Evolutionary conservation across 2,888 invertebrate genomes (phyloP).

Genomic region (Priocnemis perturbator): DNA sequence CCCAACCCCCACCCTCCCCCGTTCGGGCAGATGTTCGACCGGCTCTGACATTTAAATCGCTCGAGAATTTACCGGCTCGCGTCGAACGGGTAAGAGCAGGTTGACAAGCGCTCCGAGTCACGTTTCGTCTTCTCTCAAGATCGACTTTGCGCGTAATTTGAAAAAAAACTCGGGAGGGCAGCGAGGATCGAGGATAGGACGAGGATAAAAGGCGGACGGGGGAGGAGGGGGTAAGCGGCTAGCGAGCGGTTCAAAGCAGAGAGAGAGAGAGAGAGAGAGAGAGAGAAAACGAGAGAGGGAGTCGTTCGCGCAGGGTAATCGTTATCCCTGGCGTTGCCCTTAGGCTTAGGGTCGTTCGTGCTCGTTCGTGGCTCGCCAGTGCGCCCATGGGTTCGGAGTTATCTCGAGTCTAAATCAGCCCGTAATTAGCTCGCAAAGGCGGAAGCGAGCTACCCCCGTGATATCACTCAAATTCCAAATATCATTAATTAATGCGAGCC

Average conservation of each 20-base stretch:
- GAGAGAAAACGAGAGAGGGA: neutral
- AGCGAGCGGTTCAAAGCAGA: neutral
- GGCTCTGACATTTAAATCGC: too few species aligned
- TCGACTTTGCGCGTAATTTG: too few species aligned
- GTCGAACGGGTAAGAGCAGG: too few species aligned
- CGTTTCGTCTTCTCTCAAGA: too few species aligned
- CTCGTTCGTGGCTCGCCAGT: slow-evolving; percentile 38
- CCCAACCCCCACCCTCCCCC: too few species aligned
- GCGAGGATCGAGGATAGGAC: too few species aligned
- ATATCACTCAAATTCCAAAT: slow-evolving; percentile 63
- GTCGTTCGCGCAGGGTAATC: slow-evolving; percentile 37
- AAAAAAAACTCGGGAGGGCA: too few species aligned
- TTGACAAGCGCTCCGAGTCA: too few species aligned
- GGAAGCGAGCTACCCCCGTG: slow-evolving; percentile 46
- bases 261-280: neutral
- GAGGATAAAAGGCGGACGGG: too few species aligned
- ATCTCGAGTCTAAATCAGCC: slow-evolving; percentile 61
- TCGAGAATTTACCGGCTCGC: too few species aligned
- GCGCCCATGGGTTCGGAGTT: slow-evolving; percentile 54
- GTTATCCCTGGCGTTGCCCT: slow-evolving; percentile 39
- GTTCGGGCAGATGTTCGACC: too few species aligned
- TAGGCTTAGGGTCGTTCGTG: slow-evolving; percentile 38
- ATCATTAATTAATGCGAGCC: slow-evolving; percentile 61
- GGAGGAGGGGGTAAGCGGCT: neutral
- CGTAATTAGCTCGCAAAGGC: slow-evolving; percentile 58